A percentile compares a stretch with the other conserved stretches of the same genome.
phyloP scores from a whole-genome alignment of 2,797 vertebrate species.

The Peromyscus melanophrys region DNA sequence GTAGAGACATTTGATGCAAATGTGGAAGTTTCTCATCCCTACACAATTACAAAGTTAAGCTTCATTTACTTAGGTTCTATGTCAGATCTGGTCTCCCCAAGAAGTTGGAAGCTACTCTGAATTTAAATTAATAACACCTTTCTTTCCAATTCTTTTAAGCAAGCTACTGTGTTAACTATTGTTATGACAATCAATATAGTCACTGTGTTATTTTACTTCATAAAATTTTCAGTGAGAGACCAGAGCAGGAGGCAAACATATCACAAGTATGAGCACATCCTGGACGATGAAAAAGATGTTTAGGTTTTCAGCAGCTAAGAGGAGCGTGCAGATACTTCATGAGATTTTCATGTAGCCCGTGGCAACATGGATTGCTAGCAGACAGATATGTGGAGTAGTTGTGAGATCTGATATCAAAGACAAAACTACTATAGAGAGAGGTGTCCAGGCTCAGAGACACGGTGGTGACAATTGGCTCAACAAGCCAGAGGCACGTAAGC shows the following conservation, averaged over 20 bases:
- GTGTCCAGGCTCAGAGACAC: neutral
- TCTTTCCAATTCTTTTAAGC: neutral
- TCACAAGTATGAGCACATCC: neutral
- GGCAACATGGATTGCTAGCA: neutral
- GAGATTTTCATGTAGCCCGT: neutral
- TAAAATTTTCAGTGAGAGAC: neutral
- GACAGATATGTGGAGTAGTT: neutral
- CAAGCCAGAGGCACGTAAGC: neutral
- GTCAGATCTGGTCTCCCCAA: neutral
- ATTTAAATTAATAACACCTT: neutral
- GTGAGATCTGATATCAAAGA: slow-evolving; percentile 15
- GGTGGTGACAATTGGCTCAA: neutral
- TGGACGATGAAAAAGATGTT: neutral
- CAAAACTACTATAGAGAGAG: neutral
- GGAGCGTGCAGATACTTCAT: neutral
- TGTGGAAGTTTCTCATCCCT: neutral
- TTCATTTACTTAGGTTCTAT: neutral
- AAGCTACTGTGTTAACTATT: neutral
- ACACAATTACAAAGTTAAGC: neutral
- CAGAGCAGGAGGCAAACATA: neutral
- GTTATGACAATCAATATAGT: slow-evolving; percentile 17
- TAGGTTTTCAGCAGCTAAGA: neutral
- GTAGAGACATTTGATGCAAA: slow-evolving; percentile 6
- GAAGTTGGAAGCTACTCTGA: slow-evolving; percentile 6
- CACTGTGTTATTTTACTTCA: slow-evolving; percentile 22